phyloP scores from a whole-genome alignment of 2,113 vertebrate genomes.

The Pygoscelis antarcticus region DNA sequence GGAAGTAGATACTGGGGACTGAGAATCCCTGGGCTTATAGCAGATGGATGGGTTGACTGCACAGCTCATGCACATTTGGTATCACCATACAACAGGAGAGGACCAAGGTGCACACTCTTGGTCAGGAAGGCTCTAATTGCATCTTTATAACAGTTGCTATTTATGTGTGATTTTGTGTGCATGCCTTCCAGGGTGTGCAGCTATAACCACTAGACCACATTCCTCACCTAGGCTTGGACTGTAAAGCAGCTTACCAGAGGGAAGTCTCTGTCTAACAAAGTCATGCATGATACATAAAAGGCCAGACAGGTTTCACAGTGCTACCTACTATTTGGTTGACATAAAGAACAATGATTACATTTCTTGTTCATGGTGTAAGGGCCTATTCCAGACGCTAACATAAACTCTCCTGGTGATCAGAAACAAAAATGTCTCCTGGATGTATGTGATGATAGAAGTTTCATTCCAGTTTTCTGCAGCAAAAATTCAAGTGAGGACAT shows the following conservation, averaged over 20 bases:
- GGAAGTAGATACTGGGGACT: not conserved
- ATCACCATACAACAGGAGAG: not conserved
- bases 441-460: not conserved
- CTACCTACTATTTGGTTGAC: not conserved
- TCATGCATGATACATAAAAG: not conserved
- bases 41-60: not conserved
- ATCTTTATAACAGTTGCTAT: not conserved
- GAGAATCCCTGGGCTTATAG: not conserved
- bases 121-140: not conserved
- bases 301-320: not conserved
- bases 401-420: not conserved
- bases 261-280: not conserved
- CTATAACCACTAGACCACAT: not conserved
- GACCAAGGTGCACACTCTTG: not conserved
- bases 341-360: not conserved
- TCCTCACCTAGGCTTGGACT: not conserved
- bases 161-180: not conserved
- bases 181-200: not conserved
- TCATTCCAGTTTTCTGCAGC: not conserved
- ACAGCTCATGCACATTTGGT: not conserved
- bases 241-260: not conserved
- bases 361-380: not conserved
- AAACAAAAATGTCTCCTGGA: not conserved
- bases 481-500: not conserved
- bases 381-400: not conserved